Evolutionary conservation across 2,888 invertebrate species (phyloP).

Genomic region (Epinotia nisella): DNA sequence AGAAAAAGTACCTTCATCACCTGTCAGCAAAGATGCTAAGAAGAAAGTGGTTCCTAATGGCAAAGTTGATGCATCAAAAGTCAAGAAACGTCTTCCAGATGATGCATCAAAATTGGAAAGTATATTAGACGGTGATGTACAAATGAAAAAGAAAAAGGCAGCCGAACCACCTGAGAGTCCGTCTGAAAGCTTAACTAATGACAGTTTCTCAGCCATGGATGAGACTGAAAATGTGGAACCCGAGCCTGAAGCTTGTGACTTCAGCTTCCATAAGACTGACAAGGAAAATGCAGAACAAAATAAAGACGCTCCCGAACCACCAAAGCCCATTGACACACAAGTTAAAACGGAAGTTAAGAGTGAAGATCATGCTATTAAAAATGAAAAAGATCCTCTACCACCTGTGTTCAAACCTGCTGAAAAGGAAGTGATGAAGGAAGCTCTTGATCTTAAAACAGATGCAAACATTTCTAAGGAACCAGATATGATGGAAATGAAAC

Average conservation of each 20-base stretch:
- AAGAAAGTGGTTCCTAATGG: slow-evolving; percentile 78
- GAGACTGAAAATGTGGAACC: slow-evolving; percentile 85
- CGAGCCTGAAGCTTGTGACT: slow-evolving; percentile 79
- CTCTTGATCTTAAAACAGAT: slow-evolving; percentile 77
- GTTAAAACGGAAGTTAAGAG: slow-evolving; percentile 65
- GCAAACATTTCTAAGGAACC: slow-evolving; percentile 59
- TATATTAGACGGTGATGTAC: slow-evolving; percentile 85
- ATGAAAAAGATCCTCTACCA: slow-evolving; percentile 72
- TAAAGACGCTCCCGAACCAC: slow-evolving; percentile 67
- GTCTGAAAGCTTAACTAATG: slow-evolving; percentile 92
- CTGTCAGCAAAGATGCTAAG: slow-evolving; percentile 73
- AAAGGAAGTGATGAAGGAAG: slow-evolving; percentile 70
- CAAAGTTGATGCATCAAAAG: slow-evolving; percentile 82
- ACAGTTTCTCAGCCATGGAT: slow-evolving; percentile 92
- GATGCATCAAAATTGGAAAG: slow-evolving; percentile 84
- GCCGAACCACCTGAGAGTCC: slow-evolving; percentile 89
- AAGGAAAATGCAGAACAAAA: slow-evolving; percentile 72
- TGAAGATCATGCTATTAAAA: slow-evolving; percentile 67
- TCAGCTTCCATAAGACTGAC: slow-evolving; percentile 78
- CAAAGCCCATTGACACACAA: slow-evolving; percentile 69
- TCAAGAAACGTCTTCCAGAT: slow-evolving; percentile 85
- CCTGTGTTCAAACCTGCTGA: slow-evolving; percentile 69
- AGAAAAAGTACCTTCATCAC: slow-evolving; percentile 74
- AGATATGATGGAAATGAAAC: slow-evolving; percentile 68
- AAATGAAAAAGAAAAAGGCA: slow-evolving; percentile 83